Base-by-base conservation (phyloP, 2,888 invertebrate species). In the Tethea ocularis region DNA sequence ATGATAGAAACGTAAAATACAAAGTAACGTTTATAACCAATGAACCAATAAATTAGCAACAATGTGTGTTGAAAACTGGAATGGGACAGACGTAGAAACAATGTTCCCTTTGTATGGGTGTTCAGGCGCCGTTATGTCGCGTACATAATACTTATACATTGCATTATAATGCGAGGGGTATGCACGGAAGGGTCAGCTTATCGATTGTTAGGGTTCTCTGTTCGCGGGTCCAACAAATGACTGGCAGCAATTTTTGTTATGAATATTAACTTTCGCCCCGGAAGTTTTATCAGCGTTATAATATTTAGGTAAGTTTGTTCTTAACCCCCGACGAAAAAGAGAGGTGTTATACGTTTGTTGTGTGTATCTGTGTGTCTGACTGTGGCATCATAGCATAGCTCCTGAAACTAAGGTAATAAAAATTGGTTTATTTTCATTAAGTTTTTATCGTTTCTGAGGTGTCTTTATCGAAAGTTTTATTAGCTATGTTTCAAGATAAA, bases 1-100 rank as follows among this genome's bases (percentile, higher is more conserved):
- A 10, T 46, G 46, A 46, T 20, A 46, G 17, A 29, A 15, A 17
- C 36, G 33, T 54, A 36, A 33, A 15, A 54, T 33, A 65, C 65
- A 61, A 63, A 62, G 62, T 62, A 70, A 64, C 52, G 61, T 20
- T 33, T 22, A 46, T 54, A 11, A 64, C 67, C 63, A 68, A 69
- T 68, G 69, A 66, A 57, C 62, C 58, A 65, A 74, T 77, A 80
- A 77, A 75, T 68, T 56, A 70, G 65, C 68, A 74, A 77, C 78
- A 74, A 74, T 74, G 78, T 78, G 62, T 51, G 59, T 75, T 67
- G 63, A 66, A 72, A 73, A 72, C 72, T 64, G 68, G 61, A 68
- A 72, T 69, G 67, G 71, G 68, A 67, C 69, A 74, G 69, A 62
- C 54, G 33, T 20, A 20, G 26, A 67, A 75, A 79, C 71, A 74